These are phyloP conservation scores for Etheostoma perlongum DNA, from an alignment of 2,797 vertebrate species.

Conservation along the genomic window DNA sequence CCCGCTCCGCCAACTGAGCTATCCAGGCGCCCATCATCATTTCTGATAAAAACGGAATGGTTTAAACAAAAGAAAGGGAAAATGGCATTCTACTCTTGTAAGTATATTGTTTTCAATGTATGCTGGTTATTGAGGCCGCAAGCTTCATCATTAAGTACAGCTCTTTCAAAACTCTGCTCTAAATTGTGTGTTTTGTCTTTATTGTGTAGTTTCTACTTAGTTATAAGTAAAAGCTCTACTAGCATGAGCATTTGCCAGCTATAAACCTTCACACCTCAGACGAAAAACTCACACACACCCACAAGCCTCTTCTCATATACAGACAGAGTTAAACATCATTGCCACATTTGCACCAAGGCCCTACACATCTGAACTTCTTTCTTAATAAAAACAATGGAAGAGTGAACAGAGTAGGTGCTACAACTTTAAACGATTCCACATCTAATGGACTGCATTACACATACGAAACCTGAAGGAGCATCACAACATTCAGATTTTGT, in stretches of 20 bases:
- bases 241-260: conserved; percentile 39
- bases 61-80: not conserved
- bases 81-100: not conserved
- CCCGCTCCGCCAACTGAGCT: too few relatives aligned
- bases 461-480: not conserved
- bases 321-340: conserved; percentile 50
- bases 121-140: not conserved
- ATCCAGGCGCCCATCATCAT: not conserved
- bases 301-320: conserved; percentile 57
- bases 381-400: conserved; percentile 22
- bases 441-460: not conserved
- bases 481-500: conserved; percentile 9
- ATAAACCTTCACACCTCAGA: conserved; percentile 61
- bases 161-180: not conserved
- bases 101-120: not conserved
- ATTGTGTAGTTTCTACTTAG: conserved; percentile 34
- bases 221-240: conserved; percentile 30
- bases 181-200: conserved; percentile 5
- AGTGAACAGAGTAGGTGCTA: not conserved
- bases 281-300: conserved; percentile 67
- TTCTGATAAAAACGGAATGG: not conserved
- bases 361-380: conserved; percentile 31
- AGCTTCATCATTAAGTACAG: not conserved
- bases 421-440: conserved; percentile 13
- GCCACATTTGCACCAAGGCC: conserved; percentile 18